Evolutionary conservation across 2,888 invertebrate species (phyloP).

Genomic region (Meliscaeva auricollis): DNA sequence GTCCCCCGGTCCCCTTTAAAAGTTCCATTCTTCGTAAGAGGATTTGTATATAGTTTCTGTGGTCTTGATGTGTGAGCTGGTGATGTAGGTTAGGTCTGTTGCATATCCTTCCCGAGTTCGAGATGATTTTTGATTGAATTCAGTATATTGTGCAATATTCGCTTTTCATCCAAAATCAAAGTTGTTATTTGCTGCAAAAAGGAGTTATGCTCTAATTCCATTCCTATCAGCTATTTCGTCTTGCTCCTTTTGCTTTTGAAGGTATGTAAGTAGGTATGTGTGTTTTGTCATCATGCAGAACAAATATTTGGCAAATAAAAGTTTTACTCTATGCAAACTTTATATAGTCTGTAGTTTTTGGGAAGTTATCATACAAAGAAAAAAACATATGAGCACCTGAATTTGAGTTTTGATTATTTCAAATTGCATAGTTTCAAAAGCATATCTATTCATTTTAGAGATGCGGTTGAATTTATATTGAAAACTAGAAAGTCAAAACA

Average conservation of each 20-base stretch:
- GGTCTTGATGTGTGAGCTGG: conserved; percentile 5
- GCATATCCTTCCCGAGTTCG: background rate
- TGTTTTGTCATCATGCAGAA: background rate
- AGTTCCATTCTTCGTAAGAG: conserved; percentile 29
- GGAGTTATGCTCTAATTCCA: conserved; percentile 25
- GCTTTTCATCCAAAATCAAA: conserved; percentile 10
- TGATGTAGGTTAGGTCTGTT: background rate
- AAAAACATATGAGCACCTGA: conserved; percentile 13
- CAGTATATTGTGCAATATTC: conserved; percentile 47
- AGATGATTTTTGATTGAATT: conserved; percentile 59
- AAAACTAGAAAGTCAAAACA: too few relatives aligned
- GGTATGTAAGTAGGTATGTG: background rate
- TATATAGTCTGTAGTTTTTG: background rate
- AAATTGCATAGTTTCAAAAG: conserved; percentile 1
- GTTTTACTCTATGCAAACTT: conserved; percentile 1
- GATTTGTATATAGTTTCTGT: conserved; percentile 13
- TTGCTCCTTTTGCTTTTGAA: background rate
- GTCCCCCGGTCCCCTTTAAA: background rate
- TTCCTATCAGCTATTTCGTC: background rate
- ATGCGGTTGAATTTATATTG: background rate
- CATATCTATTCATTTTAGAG: background rate
- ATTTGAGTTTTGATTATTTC: conserved; percentile 28
- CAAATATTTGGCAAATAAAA: conserved; percentile 11
- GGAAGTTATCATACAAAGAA: background rate
- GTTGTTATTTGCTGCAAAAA: conserved; percentile 17